A percentile compares a stretch with the other conserved stretches of the same genome.
phyloP scores from a whole-genome alignment of 2,888 invertebrate species.

The Patella caerulea region DNA sequence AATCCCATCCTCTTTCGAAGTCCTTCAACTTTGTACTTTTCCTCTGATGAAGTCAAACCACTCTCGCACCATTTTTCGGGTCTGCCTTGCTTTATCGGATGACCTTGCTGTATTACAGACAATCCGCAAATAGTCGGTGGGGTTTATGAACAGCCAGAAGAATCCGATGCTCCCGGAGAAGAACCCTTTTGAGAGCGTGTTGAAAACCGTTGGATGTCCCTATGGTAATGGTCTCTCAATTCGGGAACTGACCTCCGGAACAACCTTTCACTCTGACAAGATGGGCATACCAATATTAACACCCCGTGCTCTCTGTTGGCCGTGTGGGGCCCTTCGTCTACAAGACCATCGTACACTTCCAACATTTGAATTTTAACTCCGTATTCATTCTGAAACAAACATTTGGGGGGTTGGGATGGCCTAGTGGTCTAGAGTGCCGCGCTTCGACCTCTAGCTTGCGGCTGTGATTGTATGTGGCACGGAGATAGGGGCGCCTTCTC shows the following conservation, averaged over 20 bases:
- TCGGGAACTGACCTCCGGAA: not conserved
- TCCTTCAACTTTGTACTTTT: too few species aligned
- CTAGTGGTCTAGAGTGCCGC: too few species aligned
- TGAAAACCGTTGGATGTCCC: not conserved
- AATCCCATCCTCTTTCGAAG: too few species aligned
- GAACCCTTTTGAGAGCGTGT: not conserved
- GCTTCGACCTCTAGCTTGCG: too few species aligned
- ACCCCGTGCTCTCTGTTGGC: not conserved
- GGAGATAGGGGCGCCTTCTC: too few species aligned
- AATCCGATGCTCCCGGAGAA: not conserved
- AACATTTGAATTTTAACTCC: not conserved
- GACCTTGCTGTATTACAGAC: not conserved
- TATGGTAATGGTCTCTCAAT: not conserved
- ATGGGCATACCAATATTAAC: not conserved
- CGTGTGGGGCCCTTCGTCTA: not conserved
- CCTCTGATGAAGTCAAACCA: not conserved
- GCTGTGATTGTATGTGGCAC: too few species aligned
- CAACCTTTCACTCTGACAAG: not conserved
- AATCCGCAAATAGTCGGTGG: not conserved
- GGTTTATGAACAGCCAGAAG: too few species aligned
- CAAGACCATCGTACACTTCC: conserved; percentile 13
- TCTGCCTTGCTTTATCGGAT: not conserved
- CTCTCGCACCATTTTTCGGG: not conserved
- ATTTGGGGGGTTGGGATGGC: too few species aligned
- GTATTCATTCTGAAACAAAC: too few species aligned